These are phyloP conservation scores for Drosophila rellima DNA, from an alignment of 2,888 invertebrate genomes.

Conservation along the genomic window DNA sequence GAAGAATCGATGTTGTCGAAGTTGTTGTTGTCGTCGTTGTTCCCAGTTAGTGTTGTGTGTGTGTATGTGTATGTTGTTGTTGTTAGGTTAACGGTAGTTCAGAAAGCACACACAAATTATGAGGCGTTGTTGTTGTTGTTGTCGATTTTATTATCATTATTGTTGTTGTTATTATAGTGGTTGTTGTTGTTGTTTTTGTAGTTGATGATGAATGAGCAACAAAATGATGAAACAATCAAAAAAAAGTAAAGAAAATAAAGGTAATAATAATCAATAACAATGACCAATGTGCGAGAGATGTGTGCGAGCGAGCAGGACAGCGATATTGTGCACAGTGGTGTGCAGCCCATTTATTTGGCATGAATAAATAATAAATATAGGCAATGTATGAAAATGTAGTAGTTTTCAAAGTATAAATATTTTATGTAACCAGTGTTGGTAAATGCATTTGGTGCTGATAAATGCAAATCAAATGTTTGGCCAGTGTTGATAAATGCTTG, in stretches of 20 bases:
- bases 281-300: constrained; percentile 51
- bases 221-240: constrained; percentile 65
- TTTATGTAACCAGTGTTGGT: background rate
- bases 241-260: constrained; percentile 53
- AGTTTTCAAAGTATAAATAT: background rate
- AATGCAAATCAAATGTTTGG: background rate
- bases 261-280: constrained; percentile 64
- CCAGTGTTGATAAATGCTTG: background rate
- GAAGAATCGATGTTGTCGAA: constrained; percentile 27
- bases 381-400: background rate
- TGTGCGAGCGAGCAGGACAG: constrained; percentile 4
- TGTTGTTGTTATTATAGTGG: constrained; percentile 29
- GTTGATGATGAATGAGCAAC: constrained; percentile 53
- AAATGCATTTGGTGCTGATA: background rate
- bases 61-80: constrained; percentile 37
- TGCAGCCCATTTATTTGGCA: constrained; percentile 10
- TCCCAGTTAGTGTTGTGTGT: constrained; percentile 52
- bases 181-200: constrained; percentile 52
- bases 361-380: background rate
- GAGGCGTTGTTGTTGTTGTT: constrained; percentile 38
- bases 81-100: constrained; percentile 76
- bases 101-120: constrained; percentile 66
- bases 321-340: constrained; percentile 41
- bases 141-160: constrained; percentile 7
- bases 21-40: constrained; percentile 31